A percentile compares a stretch with the other conserved stretches of the same genome.
phyloP scores from a whole-genome alignment of 2,888 invertebrate species.

The Sesamia inferens region DNA sequence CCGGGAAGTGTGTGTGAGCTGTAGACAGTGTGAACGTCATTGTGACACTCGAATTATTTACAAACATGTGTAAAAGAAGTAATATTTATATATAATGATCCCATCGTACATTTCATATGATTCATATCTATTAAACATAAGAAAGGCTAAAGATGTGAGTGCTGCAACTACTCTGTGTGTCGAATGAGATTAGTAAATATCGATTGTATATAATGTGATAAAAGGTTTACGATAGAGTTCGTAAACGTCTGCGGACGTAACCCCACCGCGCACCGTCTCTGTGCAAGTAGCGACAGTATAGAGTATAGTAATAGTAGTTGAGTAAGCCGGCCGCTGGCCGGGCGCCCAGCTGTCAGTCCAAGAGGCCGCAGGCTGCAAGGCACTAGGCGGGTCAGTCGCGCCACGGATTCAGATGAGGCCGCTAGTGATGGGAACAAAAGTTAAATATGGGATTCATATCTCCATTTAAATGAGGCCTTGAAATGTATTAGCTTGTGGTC shows the following conservation, averaged over 20 bases:
- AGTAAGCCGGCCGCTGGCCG: not conserved
- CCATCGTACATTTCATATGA: constrained; percentile 42
- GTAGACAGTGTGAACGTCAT: not conserved
- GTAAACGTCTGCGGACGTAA: constrained; percentile 50
- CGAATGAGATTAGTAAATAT: constrained; percentile 38
- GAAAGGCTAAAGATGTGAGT: constrained; percentile 1
- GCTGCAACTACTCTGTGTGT: not conserved
- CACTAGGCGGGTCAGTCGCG: no score
- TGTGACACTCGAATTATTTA: constrained; percentile 13
- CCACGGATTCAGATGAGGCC: not conserved
- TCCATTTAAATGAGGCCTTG: constrained; percentile 42
- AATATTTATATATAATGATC: constrained; percentile 31
- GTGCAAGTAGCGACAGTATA: constrained; percentile 1
- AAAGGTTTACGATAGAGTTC: constrained; percentile 34
- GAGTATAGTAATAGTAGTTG: no score
- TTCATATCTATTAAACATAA: constrained; percentile 35
- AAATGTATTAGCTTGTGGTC: constrained; percentile 20
- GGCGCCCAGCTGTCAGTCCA: not conserved
- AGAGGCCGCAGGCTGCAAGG: not conserved
- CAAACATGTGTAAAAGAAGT: constrained; percentile 24
- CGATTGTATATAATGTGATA: constrained; percentile 59
- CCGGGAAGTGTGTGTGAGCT: constrained; percentile 14
- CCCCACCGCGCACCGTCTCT: constrained; percentile 43
- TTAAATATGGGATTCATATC: not conserved
- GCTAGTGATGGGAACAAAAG: constrained; percentile 18